These are phyloP conservation scores for Tyria jacobaeae DNA, from an alignment of 2,888 invertebrate species.

Conservation along the genomic window DNA sequence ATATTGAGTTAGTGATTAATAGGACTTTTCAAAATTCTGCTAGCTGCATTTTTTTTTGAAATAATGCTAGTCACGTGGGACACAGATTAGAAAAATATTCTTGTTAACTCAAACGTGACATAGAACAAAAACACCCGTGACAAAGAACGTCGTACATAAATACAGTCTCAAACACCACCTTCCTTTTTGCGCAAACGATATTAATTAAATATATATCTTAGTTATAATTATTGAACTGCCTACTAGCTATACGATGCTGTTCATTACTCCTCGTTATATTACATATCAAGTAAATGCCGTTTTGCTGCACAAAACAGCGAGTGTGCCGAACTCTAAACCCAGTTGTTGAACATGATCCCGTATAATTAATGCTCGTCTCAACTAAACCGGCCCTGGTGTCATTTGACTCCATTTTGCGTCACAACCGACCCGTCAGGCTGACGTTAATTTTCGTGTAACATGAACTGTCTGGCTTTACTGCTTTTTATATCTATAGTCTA, in stretches of 20 bases:
- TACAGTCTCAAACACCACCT: no score
- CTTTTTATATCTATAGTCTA: constrained; percentile 52
- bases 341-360: constrained; percentile 67
- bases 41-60: no score
- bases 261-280: constrained; percentile 16
- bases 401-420: constrained; percentile 63
- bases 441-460: constrained; percentile 79
- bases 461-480: constrained; percentile 67
- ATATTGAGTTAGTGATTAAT: no score
- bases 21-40: no score
- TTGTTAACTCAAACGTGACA: no score
- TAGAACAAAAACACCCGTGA: background rate
- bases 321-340: constrained; percentile 52
- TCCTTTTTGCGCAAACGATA: no score
- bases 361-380: constrained; percentile 78
- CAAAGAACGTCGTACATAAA: no score
- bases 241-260: background rate
- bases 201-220: no score
- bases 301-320: constrained; percentile 40
- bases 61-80: no score
- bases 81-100: no score
- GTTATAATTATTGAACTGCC: no score
- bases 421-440: constrained; percentile 61
- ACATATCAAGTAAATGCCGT: constrained; percentile 44
- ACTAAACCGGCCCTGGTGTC: constrained; percentile 63